Evolutionary conservation across 1,140 invertebrate species (phyloP).

Genomic region (Drosophila pruinosa): DNA sequence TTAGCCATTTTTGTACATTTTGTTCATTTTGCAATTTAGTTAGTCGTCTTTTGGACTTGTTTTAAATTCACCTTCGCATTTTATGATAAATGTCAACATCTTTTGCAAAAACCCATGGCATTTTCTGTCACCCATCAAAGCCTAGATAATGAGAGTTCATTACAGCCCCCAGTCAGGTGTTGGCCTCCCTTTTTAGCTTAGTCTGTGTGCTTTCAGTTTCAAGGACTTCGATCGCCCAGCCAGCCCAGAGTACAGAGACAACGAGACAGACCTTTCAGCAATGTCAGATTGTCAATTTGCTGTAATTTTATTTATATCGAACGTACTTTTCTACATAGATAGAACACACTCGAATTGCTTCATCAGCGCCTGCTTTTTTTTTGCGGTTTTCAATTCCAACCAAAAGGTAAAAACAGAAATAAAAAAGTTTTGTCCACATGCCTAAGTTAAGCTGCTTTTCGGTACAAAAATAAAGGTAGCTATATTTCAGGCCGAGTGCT

Average conservation of each 20-base stretch:
- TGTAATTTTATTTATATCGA: constrained; percentile 26
- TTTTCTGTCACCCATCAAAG: constrained; percentile 5
- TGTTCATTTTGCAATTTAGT: not conserved
- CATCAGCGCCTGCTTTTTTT: not conserved
- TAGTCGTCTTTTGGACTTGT: not conserved
- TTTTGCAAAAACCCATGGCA: not conserved
- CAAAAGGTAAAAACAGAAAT: not conserved
- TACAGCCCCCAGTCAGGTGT: not conserved
- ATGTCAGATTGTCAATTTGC: constrained; percentile 6
- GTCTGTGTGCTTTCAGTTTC: not conserved
- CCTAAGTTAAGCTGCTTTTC: constrained; percentile 5
- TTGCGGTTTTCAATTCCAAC: constrained; percentile 8
- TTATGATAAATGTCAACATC: constrained; percentile 20
- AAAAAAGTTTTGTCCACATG: not conserved
- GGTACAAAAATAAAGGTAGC: not conserved
- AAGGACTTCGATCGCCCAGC: not conserved
- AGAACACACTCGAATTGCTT: constrained; percentile 1
- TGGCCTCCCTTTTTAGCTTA: not conserved
- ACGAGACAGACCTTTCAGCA: not conserved
- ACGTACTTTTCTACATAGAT: not conserved
- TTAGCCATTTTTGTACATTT: not conserved
- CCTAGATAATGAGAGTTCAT: constrained; percentile 17
- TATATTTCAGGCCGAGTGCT: constrained; percentile 1
- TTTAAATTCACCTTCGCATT: not conserved
- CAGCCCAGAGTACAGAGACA: not conserved